Evolutionary conservation across 2,113 vertebrate genomes (phyloP).

Genomic region (Alectura lathami): DNA sequence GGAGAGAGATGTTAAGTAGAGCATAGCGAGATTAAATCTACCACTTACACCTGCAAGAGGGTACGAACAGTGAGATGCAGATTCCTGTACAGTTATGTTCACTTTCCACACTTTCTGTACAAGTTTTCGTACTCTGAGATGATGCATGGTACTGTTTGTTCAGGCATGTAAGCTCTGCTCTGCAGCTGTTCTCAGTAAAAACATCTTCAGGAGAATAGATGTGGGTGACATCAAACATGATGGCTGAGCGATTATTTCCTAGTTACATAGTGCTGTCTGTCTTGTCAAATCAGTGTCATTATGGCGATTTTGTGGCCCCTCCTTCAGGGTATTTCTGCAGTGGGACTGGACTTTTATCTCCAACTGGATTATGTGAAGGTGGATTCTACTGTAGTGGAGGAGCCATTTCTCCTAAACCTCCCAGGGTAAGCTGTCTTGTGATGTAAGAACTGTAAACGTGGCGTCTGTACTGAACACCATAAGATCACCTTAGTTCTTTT

Average conservation of each 20-base stretch:
- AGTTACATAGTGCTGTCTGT: neutral
- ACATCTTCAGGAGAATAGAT: neutral
- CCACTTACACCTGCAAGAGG: rapidly evolving
- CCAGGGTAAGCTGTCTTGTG: neutral
- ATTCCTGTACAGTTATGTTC: neutral
- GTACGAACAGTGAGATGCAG: neutral
- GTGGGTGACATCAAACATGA: neutral
- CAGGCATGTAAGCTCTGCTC: neutral
- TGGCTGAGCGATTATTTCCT: neutral
- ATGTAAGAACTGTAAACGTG: neutral
- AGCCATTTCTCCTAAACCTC: slow-evolving; percentile 73
- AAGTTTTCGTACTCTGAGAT: neutral
- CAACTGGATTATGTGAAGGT: slow-evolving; percentile 81
- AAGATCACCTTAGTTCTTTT: neutral
- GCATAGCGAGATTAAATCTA: neutral
- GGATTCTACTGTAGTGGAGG: slow-evolving; percentile 86
- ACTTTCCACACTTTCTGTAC: neutral
- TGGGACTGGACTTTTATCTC: slow-evolving; percentile 75
- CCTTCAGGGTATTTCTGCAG: slow-evolving; percentile 84
- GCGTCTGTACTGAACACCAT: neutral
- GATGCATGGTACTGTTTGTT: neutral
- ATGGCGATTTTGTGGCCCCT: slow-evolving; percentile 29
- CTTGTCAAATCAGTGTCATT: too few relatives aligned
- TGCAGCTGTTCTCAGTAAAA: neutral
- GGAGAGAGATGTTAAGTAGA: neutral